Evolutionary conservation across 2,888 invertebrate species (phyloP), one percentile per base, ranked within the genome.

Genomic region (Pseudeuparius sepicola): DNA sequence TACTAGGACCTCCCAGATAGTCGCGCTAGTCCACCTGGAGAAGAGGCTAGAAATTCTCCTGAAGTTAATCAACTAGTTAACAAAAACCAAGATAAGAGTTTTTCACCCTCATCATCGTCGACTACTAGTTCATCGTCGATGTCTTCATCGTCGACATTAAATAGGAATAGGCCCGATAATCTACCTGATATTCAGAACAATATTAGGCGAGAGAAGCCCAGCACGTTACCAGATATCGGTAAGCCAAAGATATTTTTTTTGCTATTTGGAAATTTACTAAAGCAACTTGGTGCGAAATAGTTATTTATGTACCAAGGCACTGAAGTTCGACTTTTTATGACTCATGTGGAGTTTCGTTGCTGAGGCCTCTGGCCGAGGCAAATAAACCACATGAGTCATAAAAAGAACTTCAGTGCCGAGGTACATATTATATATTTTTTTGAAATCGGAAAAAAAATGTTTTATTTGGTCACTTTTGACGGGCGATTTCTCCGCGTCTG

Each of bases 11-110:
- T n/a, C n/a, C n/a, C n/a, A n/a, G n/a, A 20, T 24, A 43, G 38
- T 3, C 61, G 75, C 12, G 67, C 73, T 0, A 75, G 78, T 40
- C 79, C 81, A 1, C 72, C 79, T 0, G 79, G 78, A 0, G 78
- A 77, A 47, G 78, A 78, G 58, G 56, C 66, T 14, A 44, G 63
- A 49, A 41, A 43, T 31, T 41, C 43, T 3, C 36, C 40, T 5
- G 47, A 50, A 15, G 37, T 43, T 12, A 45, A 37, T 23, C 33
- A 33, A 3, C 29, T 25, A 9, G 32, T 32, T 24, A 43, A 38
- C 37, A 55, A 55, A 41, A 48, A 44, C 33, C 39, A 45, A 11
- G 75, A 75, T 47, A 78, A 78, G 51, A 71, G 71, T 45, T 72
- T 74, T 37, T 74, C 71, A 9, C 68, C 68, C 45, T 66, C 64